Percentiles rank a stretch among this genome's conserved stretches.
Evolutionary conservation across 2,797 vertebrate genomes (phyloP).

Genomic region (Leuciscus waleckii): DNA sequence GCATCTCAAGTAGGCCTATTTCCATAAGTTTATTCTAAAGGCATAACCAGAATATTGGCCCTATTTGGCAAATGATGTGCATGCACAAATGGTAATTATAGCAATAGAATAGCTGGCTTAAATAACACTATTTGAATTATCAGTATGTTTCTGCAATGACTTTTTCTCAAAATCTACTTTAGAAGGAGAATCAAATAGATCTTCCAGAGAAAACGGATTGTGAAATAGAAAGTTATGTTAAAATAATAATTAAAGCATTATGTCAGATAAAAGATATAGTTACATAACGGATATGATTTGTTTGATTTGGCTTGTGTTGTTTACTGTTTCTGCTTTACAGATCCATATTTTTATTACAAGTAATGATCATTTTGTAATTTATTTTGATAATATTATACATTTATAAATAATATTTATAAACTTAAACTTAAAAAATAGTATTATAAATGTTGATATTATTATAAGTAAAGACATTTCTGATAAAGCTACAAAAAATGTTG

Average conservation of each 20-base stretch:
- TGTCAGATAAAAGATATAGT: background rate
- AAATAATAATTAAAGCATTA: background rate
- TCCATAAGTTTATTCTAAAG: background rate
- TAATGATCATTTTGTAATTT: background rate
- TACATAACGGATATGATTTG: background rate
- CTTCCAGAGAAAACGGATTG: background rate
- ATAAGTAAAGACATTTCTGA: background rate
- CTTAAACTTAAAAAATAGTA: too few relatives aligned
- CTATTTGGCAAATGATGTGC: background rate
- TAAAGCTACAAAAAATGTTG: background rate
- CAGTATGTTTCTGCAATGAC: background rate
- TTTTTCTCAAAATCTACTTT: conserved; percentile 1
- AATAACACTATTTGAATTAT: background rate
- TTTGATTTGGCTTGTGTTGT: background rate
- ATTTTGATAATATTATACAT: too few relatives aligned
- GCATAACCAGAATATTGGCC: background rate
- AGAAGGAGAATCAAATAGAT: background rate
- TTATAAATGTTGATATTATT: too few relatives aligned
- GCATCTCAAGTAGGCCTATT: too few relatives aligned
- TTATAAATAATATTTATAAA: too few relatives aligned
- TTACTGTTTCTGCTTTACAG: background rate
- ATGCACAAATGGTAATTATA: background rate
- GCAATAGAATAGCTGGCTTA: background rate
- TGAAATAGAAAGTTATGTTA: background rate
- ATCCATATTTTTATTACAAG: background rate